Evolutionary conservation across 2,113 vertebrate genomes (phyloP).

Genomic region (Psilopsiagon aymara): DNA sequence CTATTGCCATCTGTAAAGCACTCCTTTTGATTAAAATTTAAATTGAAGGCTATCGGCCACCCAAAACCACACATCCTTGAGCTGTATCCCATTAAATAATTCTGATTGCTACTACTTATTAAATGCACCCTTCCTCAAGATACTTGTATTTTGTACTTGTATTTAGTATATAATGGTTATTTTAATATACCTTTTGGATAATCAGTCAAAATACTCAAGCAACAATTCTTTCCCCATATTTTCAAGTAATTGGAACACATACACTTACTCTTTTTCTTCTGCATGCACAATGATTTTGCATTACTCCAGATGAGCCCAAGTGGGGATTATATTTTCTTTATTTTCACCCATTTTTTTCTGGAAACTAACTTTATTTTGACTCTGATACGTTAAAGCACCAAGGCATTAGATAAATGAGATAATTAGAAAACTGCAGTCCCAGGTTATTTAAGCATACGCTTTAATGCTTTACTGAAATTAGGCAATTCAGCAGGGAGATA

Average conservation of each 20-base stretch:
- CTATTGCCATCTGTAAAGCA: neutral
- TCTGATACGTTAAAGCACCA: neutral
- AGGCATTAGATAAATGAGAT: neutral
- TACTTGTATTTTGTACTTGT: neutral
- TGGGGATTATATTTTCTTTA: neutral
- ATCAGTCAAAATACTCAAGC: neutral
- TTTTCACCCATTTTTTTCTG: neutral
- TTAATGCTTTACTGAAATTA: neutral
- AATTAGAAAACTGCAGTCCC: neutral
- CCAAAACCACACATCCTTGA: neutral
- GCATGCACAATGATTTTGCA: neutral
- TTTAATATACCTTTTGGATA: neutral
- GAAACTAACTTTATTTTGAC: neutral
- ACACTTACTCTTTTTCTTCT: neutral
- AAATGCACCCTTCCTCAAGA: neutral
- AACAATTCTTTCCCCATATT: neutral
- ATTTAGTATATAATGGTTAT: neutral
- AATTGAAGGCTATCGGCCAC: neutral
- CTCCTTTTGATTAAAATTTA: neutral
- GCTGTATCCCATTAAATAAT: neutral
- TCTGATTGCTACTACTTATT: neutral
- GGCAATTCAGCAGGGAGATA: neutral
- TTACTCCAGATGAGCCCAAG: neutral
- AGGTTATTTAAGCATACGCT: neutral
- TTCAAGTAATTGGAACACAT: neutral